Evolutionary conservation across 2,888 invertebrate species (phyloP).

Genomic region (Phaedon cochleariae): DNA sequence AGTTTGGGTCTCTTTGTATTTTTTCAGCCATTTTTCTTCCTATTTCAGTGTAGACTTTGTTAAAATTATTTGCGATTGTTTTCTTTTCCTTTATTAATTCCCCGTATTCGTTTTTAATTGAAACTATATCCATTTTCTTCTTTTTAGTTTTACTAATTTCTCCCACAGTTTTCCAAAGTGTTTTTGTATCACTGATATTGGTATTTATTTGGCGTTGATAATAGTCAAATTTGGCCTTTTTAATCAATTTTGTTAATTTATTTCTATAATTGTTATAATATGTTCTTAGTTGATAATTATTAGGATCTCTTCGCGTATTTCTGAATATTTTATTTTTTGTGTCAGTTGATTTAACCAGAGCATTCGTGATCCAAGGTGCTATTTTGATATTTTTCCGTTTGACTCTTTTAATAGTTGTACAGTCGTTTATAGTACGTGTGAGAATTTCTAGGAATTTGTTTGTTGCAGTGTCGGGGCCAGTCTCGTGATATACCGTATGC

Average conservation of each 20-base stretch:
- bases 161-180: not conserved
- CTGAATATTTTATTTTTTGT: not conserved
- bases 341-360: constrained; percentile 1
- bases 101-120: constrained; percentile 3
- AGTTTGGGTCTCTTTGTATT: not conserved
- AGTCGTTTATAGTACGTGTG: constrained; percentile 5
- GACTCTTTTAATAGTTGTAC: not conserved
- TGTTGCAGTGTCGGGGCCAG: constrained; percentile 3
- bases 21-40: not conserved
- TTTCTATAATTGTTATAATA: constrained; percentile 1
- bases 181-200: not conserved
- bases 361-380: constrained; percentile 7
- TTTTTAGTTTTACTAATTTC: constrained; percentile 9
- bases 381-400: constrained; percentile 5
- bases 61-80: not conserved
- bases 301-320: not conserved
- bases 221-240: constrained; percentile 2
- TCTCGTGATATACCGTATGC: not conserved
- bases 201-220: not conserved
- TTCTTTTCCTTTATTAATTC: not conserved
- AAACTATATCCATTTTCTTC: not conserved
- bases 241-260: constrained; percentile 3
- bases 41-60: not conserved
- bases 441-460: not conserved
- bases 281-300: not conserved